phyloP scores from a whole-genome alignment of 2,888 invertebrate genomes.

The Dastarcus helophoroides region DNA sequence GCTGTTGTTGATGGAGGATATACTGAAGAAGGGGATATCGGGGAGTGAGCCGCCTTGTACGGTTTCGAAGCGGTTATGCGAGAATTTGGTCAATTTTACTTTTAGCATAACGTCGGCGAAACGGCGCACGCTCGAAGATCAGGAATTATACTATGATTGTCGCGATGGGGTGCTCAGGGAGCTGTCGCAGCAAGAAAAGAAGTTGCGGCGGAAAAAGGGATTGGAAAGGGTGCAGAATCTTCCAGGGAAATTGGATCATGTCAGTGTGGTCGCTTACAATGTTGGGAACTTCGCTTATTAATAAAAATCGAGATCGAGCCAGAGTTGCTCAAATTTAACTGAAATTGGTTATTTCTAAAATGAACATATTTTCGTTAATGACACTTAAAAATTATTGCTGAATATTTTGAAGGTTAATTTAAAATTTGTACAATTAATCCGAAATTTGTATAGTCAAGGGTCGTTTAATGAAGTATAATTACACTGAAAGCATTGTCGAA shows the following conservation, averaged over 20 bases:
- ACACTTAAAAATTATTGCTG: too few relatives aligned
- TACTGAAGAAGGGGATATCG: constrained; percentile 46
- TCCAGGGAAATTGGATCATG: constrained; percentile 83
- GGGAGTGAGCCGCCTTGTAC: constrained; percentile 50
- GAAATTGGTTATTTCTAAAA: too few relatives aligned
- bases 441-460: too few relatives aligned
- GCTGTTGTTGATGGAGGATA: constrained; percentile 61
- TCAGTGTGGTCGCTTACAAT: constrained; percentile 70
- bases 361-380: too few relatives aligned
- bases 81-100: constrained; percentile 65
- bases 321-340: too few relatives aligned
- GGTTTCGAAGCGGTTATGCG: constrained; percentile 55
- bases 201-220: constrained; percentile 54
- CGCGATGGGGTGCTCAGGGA: constrained; percentile 45
- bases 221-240: constrained; percentile 59
- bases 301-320: too few relatives aligned
- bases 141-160: constrained; percentile 58
- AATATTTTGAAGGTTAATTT: too few relatives aligned
- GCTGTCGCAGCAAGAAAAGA: constrained; percentile 50
- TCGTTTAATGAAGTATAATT: too few relatives aligned
- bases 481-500: too few relatives aligned
- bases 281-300: too few relatives aligned
- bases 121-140: constrained; percentile 69
- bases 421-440: too few relatives aligned
- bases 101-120: constrained; percentile 70